A percentile compares a stretch with the other conserved stretches of the same genome.
These are phyloP conservation scores for Hypolimnas misippus DNA, from an alignment of 2,888 invertebrate species.

Conservation along the genomic window DNA sequence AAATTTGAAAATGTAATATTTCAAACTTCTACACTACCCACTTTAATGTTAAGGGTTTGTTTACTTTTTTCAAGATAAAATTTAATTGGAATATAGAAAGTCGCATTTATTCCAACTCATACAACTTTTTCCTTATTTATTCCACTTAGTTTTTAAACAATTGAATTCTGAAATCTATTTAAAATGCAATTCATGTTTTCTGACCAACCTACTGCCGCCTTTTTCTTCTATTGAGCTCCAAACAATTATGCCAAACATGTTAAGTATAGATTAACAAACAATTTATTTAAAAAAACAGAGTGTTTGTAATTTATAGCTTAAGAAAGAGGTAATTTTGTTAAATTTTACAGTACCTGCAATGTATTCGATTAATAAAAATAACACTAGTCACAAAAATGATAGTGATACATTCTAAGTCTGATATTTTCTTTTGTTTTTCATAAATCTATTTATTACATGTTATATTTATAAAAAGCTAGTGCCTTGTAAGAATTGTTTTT, in stretches of 20 bases:
- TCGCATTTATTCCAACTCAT: too few species aligned
- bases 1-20: background rate
- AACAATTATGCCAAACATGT: background rate
- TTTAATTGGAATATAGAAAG: background rate
- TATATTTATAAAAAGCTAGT: constrained; percentile 13
- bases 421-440: constrained; percentile 5
- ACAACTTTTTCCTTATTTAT: background rate
- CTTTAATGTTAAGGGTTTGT: background rate
- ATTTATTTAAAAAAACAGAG: too few species aligned
- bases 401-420: constrained; percentile 12
- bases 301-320: too few species aligned
- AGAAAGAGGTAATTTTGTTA: background rate
- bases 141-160: background rate
- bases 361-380: background rate
- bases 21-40: background rate
- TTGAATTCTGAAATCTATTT: background rate
- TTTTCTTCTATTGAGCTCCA: background rate
- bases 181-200: background rate
- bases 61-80: background rate
- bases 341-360: background rate
- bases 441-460: constrained; percentile 1
- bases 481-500: constrained; percentile 28
- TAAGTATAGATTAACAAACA: too few species aligned
- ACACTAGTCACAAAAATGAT: constrained; percentile 11
- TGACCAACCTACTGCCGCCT: background rate